phyloP scores from a whole-genome alignment of 2,888 invertebrate species.

The Margaritifera margaritifera region DNA sequence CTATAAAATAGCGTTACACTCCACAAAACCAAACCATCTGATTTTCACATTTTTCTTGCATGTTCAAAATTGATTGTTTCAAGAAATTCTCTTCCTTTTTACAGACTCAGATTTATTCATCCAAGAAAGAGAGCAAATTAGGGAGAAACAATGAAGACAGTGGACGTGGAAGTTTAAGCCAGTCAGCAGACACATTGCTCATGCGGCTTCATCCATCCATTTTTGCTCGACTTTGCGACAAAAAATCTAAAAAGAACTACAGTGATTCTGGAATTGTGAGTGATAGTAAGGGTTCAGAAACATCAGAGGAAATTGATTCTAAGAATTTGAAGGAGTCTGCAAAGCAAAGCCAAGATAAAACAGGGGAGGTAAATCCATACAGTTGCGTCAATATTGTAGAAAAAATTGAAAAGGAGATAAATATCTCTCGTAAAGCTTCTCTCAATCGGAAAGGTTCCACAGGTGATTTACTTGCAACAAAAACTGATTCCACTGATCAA shows the following conservation, averaged over 20 bases:
- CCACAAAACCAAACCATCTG: too few species aligned
- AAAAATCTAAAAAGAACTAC: slow-evolving; percentile 26
- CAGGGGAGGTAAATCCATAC: slow-evolving; percentile 35
- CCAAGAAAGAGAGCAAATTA: slow-evolving; percentile 8
- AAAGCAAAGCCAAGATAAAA: neutral
- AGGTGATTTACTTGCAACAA: neutral
- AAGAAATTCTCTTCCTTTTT: slow-evolving; percentile 1
- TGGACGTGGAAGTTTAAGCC: slow-evolving; percentile 33
- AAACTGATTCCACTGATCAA: neutral
- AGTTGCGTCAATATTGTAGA: slow-evolving; percentile 45
- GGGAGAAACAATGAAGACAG: slow-evolving; percentile 32
- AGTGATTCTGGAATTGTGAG: slow-evolving; percentile 37
- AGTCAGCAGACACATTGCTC: slow-evolving; percentile 34
- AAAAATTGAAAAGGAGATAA: slow-evolving; percentile 12
- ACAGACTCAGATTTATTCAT: slow-evolving; percentile 23
- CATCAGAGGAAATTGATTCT: too few species aligned
- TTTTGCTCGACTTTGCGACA: slow-evolving; percentile 12
- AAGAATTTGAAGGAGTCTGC: too few species aligned
- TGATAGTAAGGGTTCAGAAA: slow-evolving; percentile 27
- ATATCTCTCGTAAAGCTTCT: slow-evolving; percentile 17
- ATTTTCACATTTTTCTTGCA: too few species aligned
- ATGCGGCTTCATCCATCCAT: slow-evolving; percentile 35
- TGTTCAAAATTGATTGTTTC: too few species aligned
- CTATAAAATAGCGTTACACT: too few species aligned
- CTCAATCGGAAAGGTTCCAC: slow-evolving; percentile 14